Evolutionary conservation across 2,113 vertebrate genomes (phyloP), one percentile per base, ranked within the genome.

Genomic region (Nerophis ophidion): DNA sequence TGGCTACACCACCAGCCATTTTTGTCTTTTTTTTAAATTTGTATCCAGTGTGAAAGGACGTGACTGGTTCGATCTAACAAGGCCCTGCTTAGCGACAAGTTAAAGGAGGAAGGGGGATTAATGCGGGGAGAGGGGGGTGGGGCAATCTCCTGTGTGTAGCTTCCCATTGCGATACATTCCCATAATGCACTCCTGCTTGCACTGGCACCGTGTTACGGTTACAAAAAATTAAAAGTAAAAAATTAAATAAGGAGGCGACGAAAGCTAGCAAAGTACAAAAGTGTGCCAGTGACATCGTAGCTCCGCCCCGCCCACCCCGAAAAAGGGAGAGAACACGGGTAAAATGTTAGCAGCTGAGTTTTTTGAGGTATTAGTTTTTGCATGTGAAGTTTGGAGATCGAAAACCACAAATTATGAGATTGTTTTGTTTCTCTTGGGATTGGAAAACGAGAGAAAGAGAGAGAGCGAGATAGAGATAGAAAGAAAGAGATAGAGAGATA

Each of bases 341-440:
- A 57, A 68, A 70, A 88, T 85, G 82, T 85, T 91, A 92, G 90
- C 90, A 92, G 90, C 90, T 89, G 89, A 88, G 88, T 90, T 93
- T 44, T 26, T 44, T 96, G 97, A 98, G 96, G 97, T 97, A 98
- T 96, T 93, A 93, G 91, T 95, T 92, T 88, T 91, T 92, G 91
- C 89, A 91, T 26, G 93, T 96, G 92, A 95, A 93, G 83, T 95
- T 44, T 94, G 94, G 93, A 95, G 93, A 94, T 88, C 92, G 89
- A 76, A 26, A 94, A 95, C 89, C 92, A 93, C 93, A 93, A 91
- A 92, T 84, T 89, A 87, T 91, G 89, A 88, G 86, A 91, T 87
- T 73, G 71, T 45, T 83, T 61, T 74, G 65, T 71, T 61, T 75
- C 76, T 71, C 58, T 75, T 51, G 68, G 71, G 82, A 76, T 2